phyloP scores from a whole-genome alignment of 2,113 vertebrate species.

The Laterallus jamaicensis region DNA sequence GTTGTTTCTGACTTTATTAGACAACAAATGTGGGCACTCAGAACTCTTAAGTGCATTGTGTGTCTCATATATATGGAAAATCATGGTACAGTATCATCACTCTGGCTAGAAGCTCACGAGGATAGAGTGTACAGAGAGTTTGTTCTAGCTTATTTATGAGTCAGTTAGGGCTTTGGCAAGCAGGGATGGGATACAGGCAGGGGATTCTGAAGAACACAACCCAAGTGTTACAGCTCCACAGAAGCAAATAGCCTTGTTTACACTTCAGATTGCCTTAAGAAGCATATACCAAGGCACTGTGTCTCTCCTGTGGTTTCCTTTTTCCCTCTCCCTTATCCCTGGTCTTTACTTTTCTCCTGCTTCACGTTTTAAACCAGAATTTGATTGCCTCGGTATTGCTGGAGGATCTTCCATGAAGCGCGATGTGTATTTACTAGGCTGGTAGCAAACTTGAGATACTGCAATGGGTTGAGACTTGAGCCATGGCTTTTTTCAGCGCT shows the following conservation, averaged over 20 bases:
- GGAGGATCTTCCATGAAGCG: not conserved
- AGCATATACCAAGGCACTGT: not conserved
- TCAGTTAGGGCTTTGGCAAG: not conserved
- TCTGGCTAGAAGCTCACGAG: accelerated
- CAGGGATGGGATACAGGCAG: not conserved
- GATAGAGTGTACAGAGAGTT: not conserved
- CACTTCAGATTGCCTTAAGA: not conserved
- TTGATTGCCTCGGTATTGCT: not conserved
- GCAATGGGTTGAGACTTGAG: not conserved
- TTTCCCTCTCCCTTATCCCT: not conserved
- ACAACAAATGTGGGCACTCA: not conserved
- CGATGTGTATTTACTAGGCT: not conserved
- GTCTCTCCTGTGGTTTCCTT: not conserved
- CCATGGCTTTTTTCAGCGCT: not conserved
- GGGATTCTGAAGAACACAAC: not conserved
- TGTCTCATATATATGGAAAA: not conserved
- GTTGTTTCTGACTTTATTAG: not conserved
- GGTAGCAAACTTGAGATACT: not conserved
- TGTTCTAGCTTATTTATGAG: not conserved
- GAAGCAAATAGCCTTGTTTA: not conserved
- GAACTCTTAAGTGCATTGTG: not conserved
- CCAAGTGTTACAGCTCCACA: not conserved
- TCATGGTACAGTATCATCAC: accelerated
- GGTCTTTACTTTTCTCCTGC: not conserved
- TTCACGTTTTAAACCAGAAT: not conserved